These are phyloP conservation scores for Elegia similella DNA, from an alignment of 2,888 invertebrate species.

Conservation along the genomic window DNA sequence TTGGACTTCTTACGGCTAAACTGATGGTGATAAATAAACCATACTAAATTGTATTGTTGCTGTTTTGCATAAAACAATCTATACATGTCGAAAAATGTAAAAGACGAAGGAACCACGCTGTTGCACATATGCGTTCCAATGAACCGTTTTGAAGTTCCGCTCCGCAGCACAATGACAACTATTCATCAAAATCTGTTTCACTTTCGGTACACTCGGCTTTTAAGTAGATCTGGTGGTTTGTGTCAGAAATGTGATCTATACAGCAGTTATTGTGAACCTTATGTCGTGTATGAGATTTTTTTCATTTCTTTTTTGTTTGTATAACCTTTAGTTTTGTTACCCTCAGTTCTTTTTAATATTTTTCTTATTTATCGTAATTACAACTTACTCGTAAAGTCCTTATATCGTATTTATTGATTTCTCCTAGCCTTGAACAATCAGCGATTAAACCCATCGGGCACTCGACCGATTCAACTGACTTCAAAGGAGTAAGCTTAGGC, in stretches of 20 bases:
- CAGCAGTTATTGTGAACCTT: neutral
- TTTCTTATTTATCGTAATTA: too few species aligned
- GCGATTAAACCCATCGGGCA: neutral
- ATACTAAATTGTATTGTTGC: neutral
- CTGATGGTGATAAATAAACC: too few species aligned
- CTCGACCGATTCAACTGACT: neutral
- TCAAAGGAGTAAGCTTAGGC: neutral
- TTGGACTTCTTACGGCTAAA: too few species aligned
- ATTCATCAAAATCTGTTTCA: constrained; percentile 22
- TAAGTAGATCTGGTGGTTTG: neutral
- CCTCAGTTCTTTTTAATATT: too few species aligned
- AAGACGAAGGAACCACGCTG: constrained; percentile 13
- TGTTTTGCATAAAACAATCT: constrained; percentile 4
- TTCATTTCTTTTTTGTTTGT: too few species aligned
- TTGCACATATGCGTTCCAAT: constrained; percentile 23
- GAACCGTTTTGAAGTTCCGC: constrained; percentile 23
- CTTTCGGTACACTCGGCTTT: constrained; percentile 7
- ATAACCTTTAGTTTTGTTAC: too few species aligned
- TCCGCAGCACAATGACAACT: constrained; percentile 10
- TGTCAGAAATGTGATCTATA: neutral
- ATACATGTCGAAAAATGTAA: constrained; percentile 1
- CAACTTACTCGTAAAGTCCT: too few species aligned
- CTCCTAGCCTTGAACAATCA: too few species aligned
- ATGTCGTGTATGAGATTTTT: neutral
- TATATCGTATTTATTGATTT: too few species aligned